Percentiles rank a stretch among this genome's conserved stretches.
These are phyloP conservation scores for Saturnia japonica DNA, from an alignment of 2,888 invertebrate species.

Conservation along the genomic window DNA sequence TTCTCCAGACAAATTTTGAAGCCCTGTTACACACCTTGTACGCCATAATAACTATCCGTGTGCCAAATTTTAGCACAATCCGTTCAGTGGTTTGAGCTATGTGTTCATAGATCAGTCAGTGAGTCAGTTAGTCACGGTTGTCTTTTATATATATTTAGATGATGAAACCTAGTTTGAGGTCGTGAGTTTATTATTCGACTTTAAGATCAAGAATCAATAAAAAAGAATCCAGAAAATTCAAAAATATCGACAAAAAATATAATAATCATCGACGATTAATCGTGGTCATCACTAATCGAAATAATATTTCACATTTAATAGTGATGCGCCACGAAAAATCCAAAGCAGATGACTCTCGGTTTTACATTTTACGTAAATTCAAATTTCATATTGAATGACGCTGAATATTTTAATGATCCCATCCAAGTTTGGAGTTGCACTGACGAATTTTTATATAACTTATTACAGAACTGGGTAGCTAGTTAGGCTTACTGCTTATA, in stretches of 20 bases:
- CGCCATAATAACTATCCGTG: too few relatives aligned
- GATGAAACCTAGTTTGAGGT: not conserved
- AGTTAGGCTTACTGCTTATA: too few relatives aligned
- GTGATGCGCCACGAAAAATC: slow-evolving; percentile 69
- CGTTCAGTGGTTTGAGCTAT: too few relatives aligned
- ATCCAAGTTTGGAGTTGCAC: not conserved
- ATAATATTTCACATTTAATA: slow-evolving; percentile 75
- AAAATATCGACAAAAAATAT: not conserved
- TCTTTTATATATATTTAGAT: too few relatives aligned
- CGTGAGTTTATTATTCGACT: not conserved
- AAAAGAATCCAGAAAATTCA: not conserved
- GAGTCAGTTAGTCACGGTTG: too few relatives aligned
- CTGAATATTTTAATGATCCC: slow-evolving; percentile 34
- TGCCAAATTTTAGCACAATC: too few relatives aligned
- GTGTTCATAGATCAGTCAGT: too few relatives aligned
- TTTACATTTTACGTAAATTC: slow-evolving; percentile 42
- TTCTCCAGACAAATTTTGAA: too few relatives aligned
- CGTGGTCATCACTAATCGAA: slow-evolving; percentile 55
- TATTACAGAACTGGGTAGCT: not conserved
- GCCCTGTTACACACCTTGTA: too few relatives aligned
- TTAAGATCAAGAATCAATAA: not conserved
- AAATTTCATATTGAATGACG: slow-evolving; percentile 39
- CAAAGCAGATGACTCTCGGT: slow-evolving; percentile 54
- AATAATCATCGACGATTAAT: slow-evolving; percentile 28
- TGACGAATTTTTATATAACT: slow-evolving; percentile 8